phyloP scores from a whole-genome alignment of 2,797 vertebrate species.

The Limosa lapponica region DNA sequence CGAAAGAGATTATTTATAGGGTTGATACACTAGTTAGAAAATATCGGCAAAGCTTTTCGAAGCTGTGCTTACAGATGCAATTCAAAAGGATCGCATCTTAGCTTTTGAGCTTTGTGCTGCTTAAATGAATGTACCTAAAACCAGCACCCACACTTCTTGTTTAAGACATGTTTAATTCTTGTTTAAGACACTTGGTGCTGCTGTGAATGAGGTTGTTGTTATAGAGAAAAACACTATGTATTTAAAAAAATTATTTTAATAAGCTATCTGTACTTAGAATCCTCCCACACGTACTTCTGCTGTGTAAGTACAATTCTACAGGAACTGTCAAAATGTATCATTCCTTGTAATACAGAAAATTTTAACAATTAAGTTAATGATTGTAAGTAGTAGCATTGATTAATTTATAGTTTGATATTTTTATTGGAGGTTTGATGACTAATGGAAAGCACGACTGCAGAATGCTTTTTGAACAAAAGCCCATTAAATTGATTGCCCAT shows the following conservation, averaged over 20 bases:
- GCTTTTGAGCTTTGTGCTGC: neutral
- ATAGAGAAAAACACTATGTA: neutral
- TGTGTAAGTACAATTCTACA: neutral
- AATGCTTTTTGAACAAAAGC: neutral
- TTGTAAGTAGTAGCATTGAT: neutral
- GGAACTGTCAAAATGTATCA: neutral
- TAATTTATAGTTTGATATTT: slow-evolving; percentile 17
- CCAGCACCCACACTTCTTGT: neutral
- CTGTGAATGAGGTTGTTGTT: neutral
- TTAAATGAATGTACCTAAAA: neutral
- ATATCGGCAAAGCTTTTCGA: neutral
- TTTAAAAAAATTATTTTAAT: neutral
- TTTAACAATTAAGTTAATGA: neutral
- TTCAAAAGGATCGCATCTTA: neutral
- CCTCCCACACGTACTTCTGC: neutral
- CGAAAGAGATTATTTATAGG: neutral
- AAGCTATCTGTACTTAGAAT: neutral
- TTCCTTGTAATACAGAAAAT: neutral
- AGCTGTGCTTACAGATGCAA: neutral
- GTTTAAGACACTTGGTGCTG: neutral
- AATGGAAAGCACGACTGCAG: neutral
- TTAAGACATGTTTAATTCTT: neutral
- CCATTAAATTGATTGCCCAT: slow-evolving; percentile 54
- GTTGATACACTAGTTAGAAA: neutral
- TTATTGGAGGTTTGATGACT: neutral